Percentiles rank a stretch among this genome's conserved stretches.
Conservation (phyloP, 2,888 invertebrate genomes). For the Leptogaster cylindrica region DNA sequence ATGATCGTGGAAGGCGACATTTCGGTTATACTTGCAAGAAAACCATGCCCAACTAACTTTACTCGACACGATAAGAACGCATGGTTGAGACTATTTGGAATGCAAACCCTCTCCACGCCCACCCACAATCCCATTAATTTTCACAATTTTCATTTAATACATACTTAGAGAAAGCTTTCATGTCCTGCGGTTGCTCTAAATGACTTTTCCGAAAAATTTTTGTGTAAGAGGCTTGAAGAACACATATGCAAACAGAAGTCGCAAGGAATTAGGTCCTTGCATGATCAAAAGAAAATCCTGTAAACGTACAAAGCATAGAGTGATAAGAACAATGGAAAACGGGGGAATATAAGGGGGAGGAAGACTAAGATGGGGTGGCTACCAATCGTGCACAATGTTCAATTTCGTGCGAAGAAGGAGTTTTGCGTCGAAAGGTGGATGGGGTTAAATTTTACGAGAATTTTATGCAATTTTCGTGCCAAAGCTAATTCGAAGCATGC, state of each 20-base stretch:
- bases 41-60: too few relatives aligned
- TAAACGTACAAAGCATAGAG: not conserved
- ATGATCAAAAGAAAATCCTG: constrained; percentile 11
- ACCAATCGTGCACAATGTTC: constrained; percentile 10
- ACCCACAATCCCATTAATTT: not conserved
- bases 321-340: not conserved
- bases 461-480: constrained; percentile 30
- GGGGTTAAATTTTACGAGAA: constrained; percentile 22
- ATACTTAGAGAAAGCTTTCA: constrained; percentile 37
- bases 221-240: not conserved
- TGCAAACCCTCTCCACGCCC: not conserved
- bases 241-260: constrained; percentile 26
- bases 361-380: not conserved
- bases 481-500: not conserved
- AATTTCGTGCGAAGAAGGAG: constrained; percentile 23
- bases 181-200: constrained; percentile 30
- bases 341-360: not conserved
- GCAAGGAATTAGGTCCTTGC: constrained; percentile 21
- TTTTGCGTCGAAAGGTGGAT: constrained; percentile 20
- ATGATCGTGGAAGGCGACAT: constrained; percentile 4
- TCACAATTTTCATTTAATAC: constrained; percentile 11
- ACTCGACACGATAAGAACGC: too few relatives aligned
- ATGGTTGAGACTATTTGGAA: not conserved
- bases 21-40: constrained; percentile 3
- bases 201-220: constrained; percentile 32